Evolutionary conservation across 2,797 vertebrate genomes (phyloP), one percentile per base, ranked within the genome.

Genomic region (Cynopterus sphinx): DNA sequence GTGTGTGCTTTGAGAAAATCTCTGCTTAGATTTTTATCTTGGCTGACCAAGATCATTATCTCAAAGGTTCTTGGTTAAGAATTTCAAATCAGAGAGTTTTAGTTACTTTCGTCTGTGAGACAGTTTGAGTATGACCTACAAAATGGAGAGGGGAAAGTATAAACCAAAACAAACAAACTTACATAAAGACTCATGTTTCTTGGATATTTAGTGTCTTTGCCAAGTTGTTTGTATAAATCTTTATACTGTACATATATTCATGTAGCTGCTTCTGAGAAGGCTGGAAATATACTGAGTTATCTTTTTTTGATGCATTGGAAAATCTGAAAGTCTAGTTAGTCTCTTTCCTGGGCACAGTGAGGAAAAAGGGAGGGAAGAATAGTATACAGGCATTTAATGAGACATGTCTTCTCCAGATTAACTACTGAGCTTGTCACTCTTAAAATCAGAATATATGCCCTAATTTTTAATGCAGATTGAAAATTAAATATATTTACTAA

Each of bases 21-120:
- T 70, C 57, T 95, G 41, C 67, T 88, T 92, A 87, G 26, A 77
- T 67, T 95, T 92, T 36, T 31, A n/a, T 67, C 49, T 85, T 73
- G 46, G 67, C 39, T 85, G 31, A 89, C 78, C 57, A 46, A 91
- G 46, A 91, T 90, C 78, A 61, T 92, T 79, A 75, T 86, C 55
- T 95, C 43, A 71, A 68, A 71, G 9, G 1, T 4, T 63, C 31
- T 55, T 88, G 75, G 57, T 57, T 68, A 92, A 93, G 49, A 94
- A 90, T 95, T 93, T 91, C 16, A 94, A 68, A 86, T 68, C 68
- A 74, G 12, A 46, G 19, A 55, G 4, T 75, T 87, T 68, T 83
- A 3, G n/a, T 94, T 90, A 61, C 10, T 74, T 59, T 26, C 59
- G 2, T 59, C 39, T 49, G 11, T 21, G 36, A 84, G 46, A 53